Evolutionary conservation across 2,797 vertebrate species (phyloP).

Genomic region (Bothrops alternatus): DNA sequence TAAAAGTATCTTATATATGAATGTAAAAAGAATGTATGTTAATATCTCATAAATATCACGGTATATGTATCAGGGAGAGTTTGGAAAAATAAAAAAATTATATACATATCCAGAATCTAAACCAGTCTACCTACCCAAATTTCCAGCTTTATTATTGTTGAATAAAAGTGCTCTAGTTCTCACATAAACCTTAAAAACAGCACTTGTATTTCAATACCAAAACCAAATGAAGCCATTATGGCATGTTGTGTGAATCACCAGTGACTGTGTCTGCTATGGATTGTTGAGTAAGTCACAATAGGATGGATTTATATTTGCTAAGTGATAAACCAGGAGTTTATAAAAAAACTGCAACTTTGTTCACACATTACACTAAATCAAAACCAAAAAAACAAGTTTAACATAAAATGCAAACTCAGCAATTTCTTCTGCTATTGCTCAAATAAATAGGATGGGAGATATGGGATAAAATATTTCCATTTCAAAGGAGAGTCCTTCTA

Average conservation of each 20-base stretch:
- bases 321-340: not conserved
- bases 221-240: not conserved
- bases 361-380: not conserved
- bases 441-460: not conserved
- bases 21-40: too few species aligned
- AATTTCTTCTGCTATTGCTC: not conserved
- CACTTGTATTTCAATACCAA: not conserved
- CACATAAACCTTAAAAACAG: not conserved
- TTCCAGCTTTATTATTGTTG: not conserved
- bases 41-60: too few species aligned
- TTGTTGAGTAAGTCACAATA: not conserved
- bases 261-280: not conserved
- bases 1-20: too few species aligned
- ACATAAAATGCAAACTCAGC: not conserved
- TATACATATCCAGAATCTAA: not conserved
- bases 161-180: not conserved
- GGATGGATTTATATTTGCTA: not conserved
- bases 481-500: not conserved
- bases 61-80: too few species aligned
- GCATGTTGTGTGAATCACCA: not conserved
- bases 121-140: not conserved
- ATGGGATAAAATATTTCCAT: not conserved
- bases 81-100: too few species aligned
- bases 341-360: not conserved
- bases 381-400: not conserved